Base-by-base conservation (phyloP, 2,888 invertebrate genomes). In the Thecocarcelia acutangulata region DNA sequence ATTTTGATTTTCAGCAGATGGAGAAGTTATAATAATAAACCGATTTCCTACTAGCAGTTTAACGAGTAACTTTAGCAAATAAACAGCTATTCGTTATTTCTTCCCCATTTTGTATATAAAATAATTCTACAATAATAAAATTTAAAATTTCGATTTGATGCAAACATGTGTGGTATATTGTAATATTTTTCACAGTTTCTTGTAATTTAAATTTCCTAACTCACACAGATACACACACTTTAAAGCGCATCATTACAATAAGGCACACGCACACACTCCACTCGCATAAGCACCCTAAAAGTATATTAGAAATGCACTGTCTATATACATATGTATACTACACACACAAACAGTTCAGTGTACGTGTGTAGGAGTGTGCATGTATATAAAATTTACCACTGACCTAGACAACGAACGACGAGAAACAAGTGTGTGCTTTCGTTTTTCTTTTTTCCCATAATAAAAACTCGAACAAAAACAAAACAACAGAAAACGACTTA, bases 401-500 rank as follows among this genome's bases (percentile, higher is more conserved):
- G 89, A 89, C 88, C 88, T 87, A 89, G 82, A 87, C 86, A 84
- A 83, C 74, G 61, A 80, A 80, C 73, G 77, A 80, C 77, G 83
- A 79, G 33, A 70, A 76, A 79, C 83, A 84, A 83, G 70, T 84
- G 80, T 72, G 40, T 70, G 73, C 59, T 69, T 76, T 83, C 72
- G 80, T 76, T 76, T 76, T 72, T 75, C 33, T 61, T 13, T 59
- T 28, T 28, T 3, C 24, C 15, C 15, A 44, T n/a, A 61, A 76
- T 56, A 61, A 19, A n/a, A 52, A 50, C 15, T 33, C 37, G 19
- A 46, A 70, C 70, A 76, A 37, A 44, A 56, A 77, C 76, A 80
- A 80, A 80, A 59, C 52, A 58, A 66, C 17, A 15, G 13, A 54
- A 19, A 70, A 58, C 54, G 37, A 59, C 70, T 50, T 63, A 33